phyloP scores from a whole-genome alignment of 1,140 invertebrate genomes.

The Agrypnia vestita region DNA sequence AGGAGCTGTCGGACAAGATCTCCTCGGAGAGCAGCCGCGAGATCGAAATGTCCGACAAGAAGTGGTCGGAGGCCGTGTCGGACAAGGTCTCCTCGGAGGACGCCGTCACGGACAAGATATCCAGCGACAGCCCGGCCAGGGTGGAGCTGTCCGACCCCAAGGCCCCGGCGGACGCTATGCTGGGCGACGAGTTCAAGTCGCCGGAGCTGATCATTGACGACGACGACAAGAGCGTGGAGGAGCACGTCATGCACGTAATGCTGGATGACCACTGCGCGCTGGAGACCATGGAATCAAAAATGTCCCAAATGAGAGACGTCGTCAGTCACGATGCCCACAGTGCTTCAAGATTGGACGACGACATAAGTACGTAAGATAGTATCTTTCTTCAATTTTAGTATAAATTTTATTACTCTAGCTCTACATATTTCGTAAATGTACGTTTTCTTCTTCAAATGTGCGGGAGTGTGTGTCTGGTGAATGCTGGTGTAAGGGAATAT shows the following conservation, averaged over 20 bases:
- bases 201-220: constrained; percentile 54
- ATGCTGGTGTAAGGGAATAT: background rate
- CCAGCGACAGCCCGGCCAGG: constrained; percentile 62
- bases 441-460: background rate
- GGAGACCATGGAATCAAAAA: constrained; percentile 48
- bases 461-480: background rate
- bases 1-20: constrained; percentile 71
- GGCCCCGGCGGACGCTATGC: constrained; percentile 50
- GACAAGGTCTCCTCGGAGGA: constrained; percentile 72
- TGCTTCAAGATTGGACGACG: constrained; percentile 49
- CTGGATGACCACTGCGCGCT: constrained; percentile 26
- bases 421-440: background rate
- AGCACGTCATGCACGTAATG: constrained; percentile 33
- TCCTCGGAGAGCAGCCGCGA: constrained; percentile 72
- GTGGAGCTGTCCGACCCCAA: constrained; percentile 53
- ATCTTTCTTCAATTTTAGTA: background rate
- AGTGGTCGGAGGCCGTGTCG: constrained; percentile 71
- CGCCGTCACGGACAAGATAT: constrained; percentile 71
- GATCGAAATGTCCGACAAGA: constrained; percentile 71
- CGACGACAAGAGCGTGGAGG: constrained; percentile 30
- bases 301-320: constrained; percentile 44
- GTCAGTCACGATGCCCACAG: constrained; percentile 5
- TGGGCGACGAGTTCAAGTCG: constrained; percentile 43
- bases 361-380: constrained; percentile 44
- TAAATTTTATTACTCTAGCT: background rate